Evolutionary conservation across 2,888 invertebrate genomes (phyloP), one percentile per base, ranked within the genome.

Genomic region (Archips xylosteana): DNA sequence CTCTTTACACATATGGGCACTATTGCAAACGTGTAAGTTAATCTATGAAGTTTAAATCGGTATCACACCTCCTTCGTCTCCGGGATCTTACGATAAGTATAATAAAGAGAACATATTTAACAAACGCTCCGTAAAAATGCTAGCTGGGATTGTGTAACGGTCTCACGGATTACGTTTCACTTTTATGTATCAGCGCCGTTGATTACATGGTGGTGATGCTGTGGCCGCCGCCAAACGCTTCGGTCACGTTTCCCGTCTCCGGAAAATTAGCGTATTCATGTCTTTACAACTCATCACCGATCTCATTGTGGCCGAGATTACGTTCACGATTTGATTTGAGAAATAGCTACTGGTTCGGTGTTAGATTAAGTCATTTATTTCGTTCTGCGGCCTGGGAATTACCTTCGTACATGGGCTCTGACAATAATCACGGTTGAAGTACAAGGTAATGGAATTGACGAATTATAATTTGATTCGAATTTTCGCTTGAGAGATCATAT

Each of bases 251-350:
- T 87, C 76, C 76, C 76, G 79, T 77, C 81, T 79, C 76, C 81
- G 81, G 78, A 87, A 87, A 87, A 88, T 88, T 83, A 81, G 83
- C 84, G 84, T 80, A 86, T 85, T 88, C 83, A 84, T 78, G 78
- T 78, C 80, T 84, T 83, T 82, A 87, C 84, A 84, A 81, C 85
- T 86, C 88, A 89, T 87, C 85, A 87, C 79, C 78, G 80, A 78
- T 77, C 77, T 86, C 86, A 87, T 91, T 90, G 89, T 89, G 86
- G 86, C 80, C 78, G 81, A 86, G 85, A 91, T 91, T 92, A 85
- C 85, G 75, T 85, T 82, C 78, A 79, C 78, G 81, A 80, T 82
- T 84, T 81, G 77, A 79, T 81, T 79, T 76, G 67, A 81, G 81
- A 78, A 79, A 81, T 81, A 72, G 75, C 64, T 68, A 63, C 73